Evolutionary conservation across 2,113 vertebrate species (phyloP), one percentile per base, ranked within the genome.

Genomic region (Anoura caudifer): DNA sequence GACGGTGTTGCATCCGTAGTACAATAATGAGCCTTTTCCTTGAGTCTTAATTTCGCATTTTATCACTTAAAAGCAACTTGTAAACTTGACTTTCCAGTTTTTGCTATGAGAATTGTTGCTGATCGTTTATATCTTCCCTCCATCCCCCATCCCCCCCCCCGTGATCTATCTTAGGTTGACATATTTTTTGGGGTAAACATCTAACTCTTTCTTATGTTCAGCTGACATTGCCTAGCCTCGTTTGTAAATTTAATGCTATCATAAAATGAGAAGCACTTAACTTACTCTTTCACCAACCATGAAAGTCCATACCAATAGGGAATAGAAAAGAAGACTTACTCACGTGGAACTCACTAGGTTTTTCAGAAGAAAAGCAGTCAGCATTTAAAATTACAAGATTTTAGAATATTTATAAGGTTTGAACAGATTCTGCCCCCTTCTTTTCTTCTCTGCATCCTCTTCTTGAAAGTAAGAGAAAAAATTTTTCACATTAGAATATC

Each of bases 191-290:
- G n/a, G 3, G 17, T 84, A 93, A 87, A 97, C 70, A 50, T 82
- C 72, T 95, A 93, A 54, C 41, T 43, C 93, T 96, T 98, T 83
- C 61, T 94, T 87, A 67, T 24, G 54, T 73, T 96, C 2, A 90
- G 28, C 26, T 12, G 8, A 90, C 41, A 75, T 83, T 95, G 56
- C 24, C 82, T 91, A 56, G 22, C 41, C 36, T 94, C 50, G 2
- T 96, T 97, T 98, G 97, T 92, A 94, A 96, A 90, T 96, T 91
- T 97, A 95, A 96, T 85, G 80, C 38, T 97, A 28, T 17, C 72
- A 33, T 95, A 92, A 92, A 88, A 75, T 92, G 70, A 84, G 82
- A 91, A 97, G 70, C 91, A 92, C 87, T 81, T 92, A 95, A 95
- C 33, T 97, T 96, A 94, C 94, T 95, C 97, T 96, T 72, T 52